These are phyloP conservation scores for Machimus atricapillus DNA, from an alignment of 2,888 invertebrate genomes.

Conservation along the genomic window DNA sequence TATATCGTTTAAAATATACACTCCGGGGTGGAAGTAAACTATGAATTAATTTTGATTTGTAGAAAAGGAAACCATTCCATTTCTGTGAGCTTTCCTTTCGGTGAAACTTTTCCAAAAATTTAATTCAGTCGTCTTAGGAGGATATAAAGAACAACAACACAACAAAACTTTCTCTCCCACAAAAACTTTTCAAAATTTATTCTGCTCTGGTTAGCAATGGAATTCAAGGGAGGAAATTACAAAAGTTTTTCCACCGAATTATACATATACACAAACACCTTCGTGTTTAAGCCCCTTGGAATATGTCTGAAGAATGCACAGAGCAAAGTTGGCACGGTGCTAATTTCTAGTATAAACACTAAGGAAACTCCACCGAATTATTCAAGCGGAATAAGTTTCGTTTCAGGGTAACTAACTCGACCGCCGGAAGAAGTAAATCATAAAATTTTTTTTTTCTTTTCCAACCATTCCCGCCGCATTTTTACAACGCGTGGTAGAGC, in stretches of 20 bases:
- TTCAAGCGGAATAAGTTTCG: background rate
- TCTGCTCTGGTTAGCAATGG: background rate
- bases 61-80: background rate
- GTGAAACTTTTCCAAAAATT: background rate
- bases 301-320: background rate
- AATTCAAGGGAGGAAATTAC: background rate
- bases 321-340: background rate
- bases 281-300: background rate
- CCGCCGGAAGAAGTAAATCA: background rate
- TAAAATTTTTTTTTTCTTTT: background rate
- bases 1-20: background rate
- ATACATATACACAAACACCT: background rate
- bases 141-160: background rate
- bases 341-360: background rate
- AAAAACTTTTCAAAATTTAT: background rate
- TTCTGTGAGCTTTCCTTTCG: background rate
- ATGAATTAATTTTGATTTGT: background rate
- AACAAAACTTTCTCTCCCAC: background rate
- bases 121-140: background rate
- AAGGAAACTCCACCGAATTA: background rate
- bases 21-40: background rate
- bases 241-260: background rate
- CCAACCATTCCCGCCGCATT: background rate
- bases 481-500: background rate
- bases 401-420: background rate